phyloP scores from a whole-genome alignment of 2,797 vertebrate species.

The Hydrolagus colliei region DNA sequence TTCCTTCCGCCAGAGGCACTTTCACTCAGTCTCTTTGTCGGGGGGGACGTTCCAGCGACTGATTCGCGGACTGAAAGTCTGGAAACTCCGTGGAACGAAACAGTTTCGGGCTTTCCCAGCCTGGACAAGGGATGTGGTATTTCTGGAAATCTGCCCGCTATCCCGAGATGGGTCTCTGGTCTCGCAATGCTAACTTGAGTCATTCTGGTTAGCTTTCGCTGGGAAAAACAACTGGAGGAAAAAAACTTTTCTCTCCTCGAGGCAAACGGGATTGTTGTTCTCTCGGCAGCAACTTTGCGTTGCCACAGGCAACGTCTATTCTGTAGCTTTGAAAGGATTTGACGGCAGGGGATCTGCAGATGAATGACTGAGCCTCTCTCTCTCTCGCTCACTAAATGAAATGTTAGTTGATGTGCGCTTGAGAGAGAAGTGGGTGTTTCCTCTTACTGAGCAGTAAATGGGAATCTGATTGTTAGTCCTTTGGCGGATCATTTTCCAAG shows the following conservation, averaged over 20 bases:
- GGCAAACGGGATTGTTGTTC: neutral
- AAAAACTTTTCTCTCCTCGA: slow-evolving; percentile 12
- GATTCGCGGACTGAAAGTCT: neutral
- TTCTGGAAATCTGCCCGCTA: slow-evolving; percentile 32
- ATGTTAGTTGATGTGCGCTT: neutral
- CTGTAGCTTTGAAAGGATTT: slow-evolving; percentile 10
- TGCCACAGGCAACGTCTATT: slow-evolving; percentile 34
- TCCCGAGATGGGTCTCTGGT: slow-evolving; percentile 17
- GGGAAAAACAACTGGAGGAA: neutral
- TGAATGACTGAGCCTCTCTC: slow-evolving; percentile 20
- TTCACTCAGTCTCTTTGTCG: neutral
- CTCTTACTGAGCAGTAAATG: no score
- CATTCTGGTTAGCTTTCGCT: slow-evolving; percentile 28
- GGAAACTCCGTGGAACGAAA: slow-evolving; percentile 36
- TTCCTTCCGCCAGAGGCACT: neutral
- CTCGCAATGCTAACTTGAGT: slow-evolving; percentile 22
- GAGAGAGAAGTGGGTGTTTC: neutral
- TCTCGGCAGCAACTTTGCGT: slow-evolving; percentile 35
- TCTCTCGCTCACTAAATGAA: neutral
- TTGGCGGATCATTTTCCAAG: no score
- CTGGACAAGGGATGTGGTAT: slow-evolving; percentile 31
- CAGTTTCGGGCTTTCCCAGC: slow-evolving; percentile 33
- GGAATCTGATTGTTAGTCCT: no score
- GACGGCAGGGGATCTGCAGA: slow-evolving; percentile 27
- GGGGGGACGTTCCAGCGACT: neutral